phyloP scores from a whole-genome alignment of 2,113 vertebrate genomes.

The Brachyistius frenatus region DNA sequence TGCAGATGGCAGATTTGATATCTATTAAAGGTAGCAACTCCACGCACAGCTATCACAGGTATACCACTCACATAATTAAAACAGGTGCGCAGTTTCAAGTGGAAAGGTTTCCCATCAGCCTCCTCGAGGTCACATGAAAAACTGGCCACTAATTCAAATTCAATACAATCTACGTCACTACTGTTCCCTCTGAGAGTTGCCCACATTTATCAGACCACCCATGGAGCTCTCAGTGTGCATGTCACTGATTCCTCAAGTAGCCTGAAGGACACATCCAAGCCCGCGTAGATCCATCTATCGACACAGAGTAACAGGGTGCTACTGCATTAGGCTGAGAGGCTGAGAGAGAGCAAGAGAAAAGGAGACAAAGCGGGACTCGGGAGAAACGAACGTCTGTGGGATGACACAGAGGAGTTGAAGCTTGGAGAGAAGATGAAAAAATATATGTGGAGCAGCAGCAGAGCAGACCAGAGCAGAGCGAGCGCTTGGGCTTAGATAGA shows the following conservation, averaged over 20 bases:
- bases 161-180: slow-evolving; percentile 46
- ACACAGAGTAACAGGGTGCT: slow-evolving; percentile 23
- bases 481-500: slow-evolving; percentile 8
- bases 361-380: slow-evolving; percentile 10
- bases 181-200: slow-evolving; percentile 14
- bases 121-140: slow-evolving; percentile 1
- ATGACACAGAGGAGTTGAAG: slow-evolving; percentile 41
- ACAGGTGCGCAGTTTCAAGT: not conserved
- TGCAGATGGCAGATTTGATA: not conserved
- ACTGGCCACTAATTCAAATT: slow-evolving; percentile 36
- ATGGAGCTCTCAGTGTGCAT: slow-evolving; percentile 21
- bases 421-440: slow-evolving; percentile 33
- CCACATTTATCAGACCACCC: slow-evolving; percentile 39
- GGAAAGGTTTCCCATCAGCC: slow-evolving; percentile 2
- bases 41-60: not conserved
- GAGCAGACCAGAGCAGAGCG: slow-evolving; percentile 36
- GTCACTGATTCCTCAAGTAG: slow-evolving; percentile 47
- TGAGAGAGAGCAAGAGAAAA: slow-evolving; percentile 4
- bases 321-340: slow-evolving; percentile 14
- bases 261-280: slow-evolving; percentile 52
- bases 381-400: slow-evolving; percentile 28
- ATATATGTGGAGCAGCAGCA: slow-evolving; percentile 11
- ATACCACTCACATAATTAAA: not conserved
- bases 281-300: slow-evolving; percentile 31
- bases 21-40: not conserved